Percentiles rank a stretch among this genome's conserved stretches.
phyloP scores from a whole-genome alignment of 2,888 invertebrate genomes.

The Oxystoma pomonae region DNA sequence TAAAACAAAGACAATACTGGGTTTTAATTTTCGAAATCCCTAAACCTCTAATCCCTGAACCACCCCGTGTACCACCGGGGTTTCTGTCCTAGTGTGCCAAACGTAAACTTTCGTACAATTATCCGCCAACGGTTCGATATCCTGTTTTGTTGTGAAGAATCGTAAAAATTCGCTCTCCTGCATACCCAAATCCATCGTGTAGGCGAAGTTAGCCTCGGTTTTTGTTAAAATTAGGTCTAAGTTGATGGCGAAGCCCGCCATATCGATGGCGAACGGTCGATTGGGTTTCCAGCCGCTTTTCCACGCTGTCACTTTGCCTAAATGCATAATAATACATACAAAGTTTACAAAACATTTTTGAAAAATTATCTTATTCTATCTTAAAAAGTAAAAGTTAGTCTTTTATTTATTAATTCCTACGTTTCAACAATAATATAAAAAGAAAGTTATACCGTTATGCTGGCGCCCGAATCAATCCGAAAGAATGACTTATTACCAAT shows the following conservation, averaged over 20 bases:
- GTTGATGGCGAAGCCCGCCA: slow-evolving; percentile 95
- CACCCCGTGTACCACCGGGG: slow-evolving; percentile 72
- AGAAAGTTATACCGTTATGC: too few relatives aligned
- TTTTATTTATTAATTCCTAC: too few relatives aligned
- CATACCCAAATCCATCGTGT: slow-evolving; percentile 65
- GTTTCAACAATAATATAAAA: too few relatives aligned
- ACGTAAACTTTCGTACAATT: slow-evolving; percentile 93
- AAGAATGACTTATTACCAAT: too few relatives aligned
- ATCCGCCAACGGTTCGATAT: slow-evolving; percentile 88
- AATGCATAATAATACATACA: too few relatives aligned
- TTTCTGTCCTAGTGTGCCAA: slow-evolving; percentile 97
- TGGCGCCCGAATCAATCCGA: too few relatives aligned
- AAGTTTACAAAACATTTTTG: neutral
- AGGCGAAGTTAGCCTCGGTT: slow-evolving; percentile 74
- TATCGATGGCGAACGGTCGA: slow-evolving; percentile 92
- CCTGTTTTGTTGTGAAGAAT: slow-evolving; percentile 64
- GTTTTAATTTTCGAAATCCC: slow-evolving; percentile 5
- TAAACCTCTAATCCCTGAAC: slow-evolving; percentile 47
- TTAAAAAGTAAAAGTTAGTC: too few relatives aligned
- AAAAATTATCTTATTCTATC: too few relatives aligned
- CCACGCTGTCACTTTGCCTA: slow-evolving; percentile 58
- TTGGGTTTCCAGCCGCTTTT: slow-evolving; percentile 84
- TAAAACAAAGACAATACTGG: too few relatives aligned
- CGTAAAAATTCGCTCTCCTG: slow-evolving; percentile 83
- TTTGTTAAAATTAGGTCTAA: slow-evolving; percentile 66